phyloP scores from a whole-genome alignment of 1,140 invertebrate species.

The Atta cephalotes region DNA sequence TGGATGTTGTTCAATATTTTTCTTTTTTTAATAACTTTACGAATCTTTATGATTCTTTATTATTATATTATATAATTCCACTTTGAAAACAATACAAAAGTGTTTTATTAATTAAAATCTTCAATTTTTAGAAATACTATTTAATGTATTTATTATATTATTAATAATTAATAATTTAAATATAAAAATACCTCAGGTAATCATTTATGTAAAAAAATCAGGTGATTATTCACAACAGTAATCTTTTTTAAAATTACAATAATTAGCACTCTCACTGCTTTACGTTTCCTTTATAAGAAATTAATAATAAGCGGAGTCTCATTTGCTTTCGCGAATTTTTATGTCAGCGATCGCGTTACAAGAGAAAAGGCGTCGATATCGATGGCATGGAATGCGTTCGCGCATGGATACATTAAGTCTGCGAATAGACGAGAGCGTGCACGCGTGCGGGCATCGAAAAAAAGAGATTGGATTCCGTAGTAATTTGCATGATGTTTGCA shows the following conservation, averaged over 20 bases:
- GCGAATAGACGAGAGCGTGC: constrained; percentile 31
- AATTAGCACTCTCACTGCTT: background rate
- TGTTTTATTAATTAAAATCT: too few relatives aligned
- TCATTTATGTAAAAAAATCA: too few relatives aligned
- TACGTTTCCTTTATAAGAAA: background rate
- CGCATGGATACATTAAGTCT: constrained; percentile 3
- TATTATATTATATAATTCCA: too few relatives aligned
- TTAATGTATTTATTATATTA: too few relatives aligned
- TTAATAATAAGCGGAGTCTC: background rate
- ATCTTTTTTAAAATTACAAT: background rate
- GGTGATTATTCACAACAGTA: too few relatives aligned
- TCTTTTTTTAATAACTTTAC: too few relatives aligned
- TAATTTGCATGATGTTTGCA: constrained; percentile 62
- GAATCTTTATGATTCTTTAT: too few relatives aligned
- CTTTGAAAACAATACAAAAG: too few relatives aligned
- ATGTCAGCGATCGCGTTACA: constrained; percentile 20
- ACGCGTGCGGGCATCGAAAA: constrained; percentile 13
- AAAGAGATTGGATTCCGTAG: constrained; percentile 45
- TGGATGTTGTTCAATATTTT: too few relatives aligned
- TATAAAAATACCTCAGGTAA: too few relatives aligned
- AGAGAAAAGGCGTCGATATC: constrained; percentile 11
- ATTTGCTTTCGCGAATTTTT: constrained; percentile 38
- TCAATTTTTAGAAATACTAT: too few relatives aligned
- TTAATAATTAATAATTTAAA: too few relatives aligned
- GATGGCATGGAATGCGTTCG: constrained; percentile 26